A percentile compares a stretch with the other conserved stretches of the same genome.
Conservation (phyloP, 2,888 invertebrate genomes). For the Nowickia ferox region DNA sequence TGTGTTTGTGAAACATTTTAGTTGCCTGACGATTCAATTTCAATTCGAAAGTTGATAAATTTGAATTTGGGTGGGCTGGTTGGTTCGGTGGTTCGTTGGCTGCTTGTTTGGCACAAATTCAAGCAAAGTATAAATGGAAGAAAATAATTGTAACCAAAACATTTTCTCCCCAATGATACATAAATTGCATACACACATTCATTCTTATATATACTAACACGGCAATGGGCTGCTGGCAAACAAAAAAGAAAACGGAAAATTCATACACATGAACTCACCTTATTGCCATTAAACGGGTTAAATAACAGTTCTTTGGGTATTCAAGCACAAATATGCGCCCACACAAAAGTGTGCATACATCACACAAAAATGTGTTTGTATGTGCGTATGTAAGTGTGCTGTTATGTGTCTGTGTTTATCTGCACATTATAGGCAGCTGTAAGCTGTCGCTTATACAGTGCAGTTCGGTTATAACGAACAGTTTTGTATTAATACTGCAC, state of each 20-base stretch:
- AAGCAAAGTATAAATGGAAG: slow-evolving; percentile 15
- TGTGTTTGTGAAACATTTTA: slow-evolving; percentile 9
- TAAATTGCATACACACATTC: slow-evolving; percentile 41
- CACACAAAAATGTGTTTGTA: not conserved
- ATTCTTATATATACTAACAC: not conserved
- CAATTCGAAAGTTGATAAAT: slow-evolving; percentile 57
- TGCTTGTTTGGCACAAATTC: slow-evolving; percentile 16
- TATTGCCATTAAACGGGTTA: slow-evolving; percentile 45
- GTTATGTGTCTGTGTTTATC: not conserved
- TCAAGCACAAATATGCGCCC: not conserved
- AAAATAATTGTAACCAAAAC: not conserved
- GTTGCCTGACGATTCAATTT: slow-evolving; percentile 39
- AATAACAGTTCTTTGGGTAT: slow-evolving; percentile 42
- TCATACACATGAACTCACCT: slow-evolving; percentile 3
- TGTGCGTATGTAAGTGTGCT: not conserved
- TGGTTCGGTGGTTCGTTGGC: not conserved
- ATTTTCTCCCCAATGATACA: slow-evolving; percentile 38
- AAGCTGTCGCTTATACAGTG: not conserved
- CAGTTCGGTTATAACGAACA: too few relatives aligned
- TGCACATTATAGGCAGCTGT: not conserved
- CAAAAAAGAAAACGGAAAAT: slow-evolving; percentile 1
- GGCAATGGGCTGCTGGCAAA: not conserved
- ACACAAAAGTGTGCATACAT: not conserved
- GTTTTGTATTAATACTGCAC: too few relatives aligned
- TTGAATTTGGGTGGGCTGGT: slow-evolving; percentile 25